phyloP scores from a whole-genome alignment of 1,140 invertebrate genomes.

The Euglossa dilemma region DNA sequence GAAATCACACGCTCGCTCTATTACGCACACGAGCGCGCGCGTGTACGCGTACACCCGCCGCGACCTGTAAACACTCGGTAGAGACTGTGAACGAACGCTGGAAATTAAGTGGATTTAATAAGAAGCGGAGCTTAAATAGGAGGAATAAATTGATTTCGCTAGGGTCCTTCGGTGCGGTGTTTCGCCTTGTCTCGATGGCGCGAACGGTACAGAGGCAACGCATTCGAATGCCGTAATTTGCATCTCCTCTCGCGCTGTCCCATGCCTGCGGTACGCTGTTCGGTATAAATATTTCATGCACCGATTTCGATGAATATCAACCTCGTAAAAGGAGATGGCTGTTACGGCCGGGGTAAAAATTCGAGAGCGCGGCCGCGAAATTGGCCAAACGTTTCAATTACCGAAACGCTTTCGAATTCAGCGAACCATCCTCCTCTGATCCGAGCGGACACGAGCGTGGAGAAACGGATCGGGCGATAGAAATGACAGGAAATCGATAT shows the following conservation, averaged over 20 bases:
- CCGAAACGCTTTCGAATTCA: too few relatives aligned
- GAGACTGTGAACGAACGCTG: neutral
- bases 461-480: neutral
- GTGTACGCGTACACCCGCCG: neutral
- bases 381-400: too few relatives aligned
- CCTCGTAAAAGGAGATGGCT: neutral
- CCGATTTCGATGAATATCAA: constrained; percentile 5
- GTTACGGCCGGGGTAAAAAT: neutral
- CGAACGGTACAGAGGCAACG: neutral
- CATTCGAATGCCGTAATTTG: constrained; percentile 15
- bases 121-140: neutral
- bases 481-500: neutral
- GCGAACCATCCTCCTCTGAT: neutral
- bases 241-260: constrained; percentile 11
- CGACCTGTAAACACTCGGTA: neutral
- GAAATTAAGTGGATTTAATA: neutral
- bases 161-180: neutral
- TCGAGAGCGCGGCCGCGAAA: neutral
- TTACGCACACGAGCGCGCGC: too few relatives aligned
- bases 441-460: too few relatives aligned
- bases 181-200: neutral
- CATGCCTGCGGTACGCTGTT: neutral
- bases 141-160: neutral
- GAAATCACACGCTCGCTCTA: neutral
- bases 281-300: constrained; percentile 31